A percentile compares a stretch with the other conserved stretches of the same genome.
phyloP scores from a whole-genome alignment of 2,113 vertebrate species.

The Periophthalmus modestus region DNA sequence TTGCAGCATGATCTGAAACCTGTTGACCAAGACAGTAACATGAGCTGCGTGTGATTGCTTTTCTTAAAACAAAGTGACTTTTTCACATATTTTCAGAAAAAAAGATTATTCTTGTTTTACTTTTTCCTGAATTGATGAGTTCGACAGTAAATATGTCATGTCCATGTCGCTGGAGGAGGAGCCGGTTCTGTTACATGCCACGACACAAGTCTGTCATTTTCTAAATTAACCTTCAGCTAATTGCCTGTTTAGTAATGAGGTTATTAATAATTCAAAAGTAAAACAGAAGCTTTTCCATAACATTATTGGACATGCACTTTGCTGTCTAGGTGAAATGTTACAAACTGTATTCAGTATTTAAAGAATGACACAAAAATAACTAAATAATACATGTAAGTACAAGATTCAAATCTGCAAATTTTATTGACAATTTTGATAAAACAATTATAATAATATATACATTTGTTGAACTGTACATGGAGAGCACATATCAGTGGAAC shows the following conservation, averaged over 20 bases:
- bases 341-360: background rate
- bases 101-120: background rate
- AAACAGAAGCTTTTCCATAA: background rate
- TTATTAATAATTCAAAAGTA: slow-evolving; percentile 2
- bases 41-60: slow-evolving; percentile 1
- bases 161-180: background rate
- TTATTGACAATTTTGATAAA: slow-evolving; percentile 41
- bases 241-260: slow-evolving; percentile 8
- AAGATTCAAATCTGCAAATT: slow-evolving; percentile 17
- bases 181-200: slow-evolving; percentile 1
- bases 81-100: background rate
- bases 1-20: background rate
- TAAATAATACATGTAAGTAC: background rate
- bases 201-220: background rate
- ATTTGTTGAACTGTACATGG: slow-evolving; percentile 51
- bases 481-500: slow-evolving; percentile 28
- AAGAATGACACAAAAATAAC: background rate
- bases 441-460: slow-evolving; percentile 49
- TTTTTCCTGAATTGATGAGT: background rate
- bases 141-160: background rate
- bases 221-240: background rate
- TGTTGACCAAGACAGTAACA: slow-evolving; percentile 12
- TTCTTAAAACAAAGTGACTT: background rate
- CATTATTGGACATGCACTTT: background rate
- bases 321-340: background rate